phyloP scores from a whole-genome alignment of 1,140 invertebrate genomes.

The Nymphalis io region DNA sequence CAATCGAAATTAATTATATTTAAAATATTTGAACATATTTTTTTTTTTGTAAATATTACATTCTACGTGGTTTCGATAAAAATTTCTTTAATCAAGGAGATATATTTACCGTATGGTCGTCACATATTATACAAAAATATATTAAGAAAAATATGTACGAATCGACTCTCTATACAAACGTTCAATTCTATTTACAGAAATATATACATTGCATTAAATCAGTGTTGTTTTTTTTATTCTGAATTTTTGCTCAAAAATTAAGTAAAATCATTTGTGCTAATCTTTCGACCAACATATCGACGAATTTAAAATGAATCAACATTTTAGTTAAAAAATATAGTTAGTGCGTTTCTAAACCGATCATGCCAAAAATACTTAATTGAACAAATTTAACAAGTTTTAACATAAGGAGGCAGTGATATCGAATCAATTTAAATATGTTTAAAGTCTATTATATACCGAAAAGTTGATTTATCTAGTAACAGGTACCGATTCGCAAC shows the following conservation, averaged over 20 bases:
- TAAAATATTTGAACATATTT: slow-evolving; percentile 34
- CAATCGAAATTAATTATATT: not conserved
- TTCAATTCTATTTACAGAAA: slow-evolving; percentile 59
- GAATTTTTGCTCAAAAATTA: not conserved
- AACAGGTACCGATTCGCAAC: slow-evolving; percentile 34
- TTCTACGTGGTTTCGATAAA: slow-evolving; percentile 16
- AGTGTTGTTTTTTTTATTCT: not conserved
- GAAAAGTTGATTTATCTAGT: slow-evolving; percentile 15
- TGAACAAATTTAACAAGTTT: slow-evolving; percentile 4
- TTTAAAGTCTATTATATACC: slow-evolving; percentile 11
- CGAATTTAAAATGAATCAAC: not conserved
- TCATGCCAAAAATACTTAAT: not conserved
- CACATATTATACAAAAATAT: slow-evolving; percentile 71
- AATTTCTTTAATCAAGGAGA: slow-evolving; percentile 11
- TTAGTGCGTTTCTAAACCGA: slow-evolving; percentile 1
- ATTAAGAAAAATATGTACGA: slow-evolving; percentile 70
- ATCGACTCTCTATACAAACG: slow-evolving; percentile 68
- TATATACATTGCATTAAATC: slow-evolving; percentile 50
- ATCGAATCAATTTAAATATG: slow-evolving; percentile 20
- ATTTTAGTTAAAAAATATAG: not conserved
- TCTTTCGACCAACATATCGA: not conserved
- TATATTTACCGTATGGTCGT: slow-evolving; percentile 36
- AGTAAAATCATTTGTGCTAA: slow-evolving; percentile 30
- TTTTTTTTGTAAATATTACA: slow-evolving; percentile 22
- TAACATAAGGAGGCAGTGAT: slow-evolving; percentile 36